These are phyloP conservation scores for Tinea semifulvella DNA, from an alignment of 2,888 invertebrate genomes.

Conservation along the genomic window DNA sequence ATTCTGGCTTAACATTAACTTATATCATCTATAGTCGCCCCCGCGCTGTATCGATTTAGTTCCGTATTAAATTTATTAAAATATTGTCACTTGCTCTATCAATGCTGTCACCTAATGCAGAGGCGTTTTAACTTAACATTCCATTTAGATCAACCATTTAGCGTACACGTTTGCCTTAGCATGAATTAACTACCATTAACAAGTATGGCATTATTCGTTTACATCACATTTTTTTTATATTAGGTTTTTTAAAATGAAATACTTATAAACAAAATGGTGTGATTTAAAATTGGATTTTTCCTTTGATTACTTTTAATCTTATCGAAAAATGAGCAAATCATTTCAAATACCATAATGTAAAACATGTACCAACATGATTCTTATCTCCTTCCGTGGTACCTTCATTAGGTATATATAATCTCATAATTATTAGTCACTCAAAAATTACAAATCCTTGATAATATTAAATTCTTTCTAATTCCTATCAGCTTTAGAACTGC, in stretches of 20 bases:
- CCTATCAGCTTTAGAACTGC: no score
- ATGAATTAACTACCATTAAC: conserved; percentile 36
- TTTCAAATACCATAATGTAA: no score
- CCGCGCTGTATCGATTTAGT: conserved; percentile 1
- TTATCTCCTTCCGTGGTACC: conserved; percentile 5
- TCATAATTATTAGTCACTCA: conserved; percentile 3
- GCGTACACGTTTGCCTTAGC: conserved; percentile 45
- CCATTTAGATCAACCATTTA: conserved; percentile 27
- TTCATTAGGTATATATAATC: neutral
- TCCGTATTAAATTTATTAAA: conserved; percentile 3
- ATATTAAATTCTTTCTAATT: neutral
- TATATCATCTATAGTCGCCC: no score
- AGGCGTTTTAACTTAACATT: conserved; percentile 37
- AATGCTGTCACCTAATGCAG: conserved; percentile 23
- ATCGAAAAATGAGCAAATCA: neutral
- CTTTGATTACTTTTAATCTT: no score
- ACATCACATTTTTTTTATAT: no score
- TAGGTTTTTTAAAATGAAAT: no score
- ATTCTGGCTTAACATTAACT: no score
- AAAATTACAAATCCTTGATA: neutral
- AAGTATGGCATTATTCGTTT: no score
- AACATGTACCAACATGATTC: neutral
- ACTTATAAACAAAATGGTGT: no score
- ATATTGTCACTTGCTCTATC: conserved; percentile 3
- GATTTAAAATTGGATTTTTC: no score